phyloP scores from a whole-genome alignment of 2,797 vertebrate genomes.

The Chelonia mydas region DNA sequence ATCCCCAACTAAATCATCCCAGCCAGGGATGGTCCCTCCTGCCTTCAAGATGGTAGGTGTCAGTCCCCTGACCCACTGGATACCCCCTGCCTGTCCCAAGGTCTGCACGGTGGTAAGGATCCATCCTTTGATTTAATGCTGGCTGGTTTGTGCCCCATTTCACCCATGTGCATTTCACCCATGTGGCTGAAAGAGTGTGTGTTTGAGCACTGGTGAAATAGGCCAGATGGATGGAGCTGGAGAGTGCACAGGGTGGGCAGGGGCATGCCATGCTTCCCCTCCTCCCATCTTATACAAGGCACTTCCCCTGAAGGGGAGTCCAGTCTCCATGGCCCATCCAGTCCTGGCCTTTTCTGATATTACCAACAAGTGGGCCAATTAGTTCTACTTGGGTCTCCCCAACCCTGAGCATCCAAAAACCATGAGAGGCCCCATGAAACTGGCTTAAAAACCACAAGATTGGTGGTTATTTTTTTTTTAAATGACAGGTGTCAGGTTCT shows the following conservation, averaged over 20 bases:
- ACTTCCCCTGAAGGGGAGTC: neutral
- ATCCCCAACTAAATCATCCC: too few species aligned
- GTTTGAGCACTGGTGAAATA: neutral
- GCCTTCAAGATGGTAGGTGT: neutral
- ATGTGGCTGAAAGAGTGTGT: neutral
- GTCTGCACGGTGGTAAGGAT: neutral
- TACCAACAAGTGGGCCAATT: neutral
- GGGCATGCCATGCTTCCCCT: neutral
- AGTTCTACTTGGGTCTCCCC: neutral
- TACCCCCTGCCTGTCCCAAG: neutral
- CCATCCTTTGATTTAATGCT: neutral
- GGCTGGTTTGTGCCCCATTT: neutral
- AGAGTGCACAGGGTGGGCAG: neutral
- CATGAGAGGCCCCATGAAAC: accelerated
- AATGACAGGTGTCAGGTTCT: neutral
- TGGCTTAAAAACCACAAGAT: neutral
- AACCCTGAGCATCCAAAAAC: neutral
- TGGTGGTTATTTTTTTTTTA: too few species aligned
- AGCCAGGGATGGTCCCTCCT: neutral
- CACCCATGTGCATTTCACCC: neutral
- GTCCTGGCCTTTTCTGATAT: neutral
- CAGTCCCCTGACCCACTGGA: neutral
- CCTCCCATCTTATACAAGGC: neutral
- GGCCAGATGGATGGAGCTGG: neutral
- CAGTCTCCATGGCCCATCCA: neutral